Base-by-base conservation (phyloP, 2,888 invertebrate genomes). In the Alitta virens region DNA sequence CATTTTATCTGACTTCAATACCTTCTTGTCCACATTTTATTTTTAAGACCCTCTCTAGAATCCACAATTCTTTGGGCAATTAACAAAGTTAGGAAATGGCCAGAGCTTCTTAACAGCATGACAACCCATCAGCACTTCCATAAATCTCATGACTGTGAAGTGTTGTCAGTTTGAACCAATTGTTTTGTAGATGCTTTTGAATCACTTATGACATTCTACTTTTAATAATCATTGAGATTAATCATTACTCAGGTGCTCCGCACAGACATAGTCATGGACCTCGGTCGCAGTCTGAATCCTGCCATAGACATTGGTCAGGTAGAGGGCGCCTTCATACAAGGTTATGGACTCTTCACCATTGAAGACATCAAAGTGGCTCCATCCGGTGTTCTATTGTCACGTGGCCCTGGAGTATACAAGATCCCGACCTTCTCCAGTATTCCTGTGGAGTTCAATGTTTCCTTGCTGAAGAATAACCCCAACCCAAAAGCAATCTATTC, bases 281-380 rank as follows among this genome's bases (percentile, higher is more conserved):
- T 95, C 70, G 95, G 94, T 1, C 89, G 92, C 72, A 94, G 94
- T 81, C 83, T 95, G 58, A 96, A 95, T 83, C 95, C 95, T 2
- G 94, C 94, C 0, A 92, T 95, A 66, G 95, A 95, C 74, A 90
- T 95, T 72, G 95, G 95, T 0, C 95, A 95, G 84, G 89, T 96
- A n/a, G 95, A 96, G 84, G 95, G 95, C 1, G 95, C 86, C 0
- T 95, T 94, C 25, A 52, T 52, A 9, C 51, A 78, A 84, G 95
- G 95, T 0, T 92, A 92, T 72, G 95, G 94, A 1, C 80, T 95
- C 56, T 94, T 90, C 73, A 91, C 91, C 0, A 83, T 94, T 72
- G 94, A 95, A 82, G 93, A 95, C 79, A 82, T 92, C 68, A 60
- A 53, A 24, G n/a, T 21, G 2, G 25, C 16, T 52, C n/a, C 53